A percentile compares a stretch with the other conserved stretches of the same genome.
These are phyloP conservation scores for Pelobates cultripes DNA, from an alignment of 2,797 vertebrate species.

Conservation along the genomic window DNA sequence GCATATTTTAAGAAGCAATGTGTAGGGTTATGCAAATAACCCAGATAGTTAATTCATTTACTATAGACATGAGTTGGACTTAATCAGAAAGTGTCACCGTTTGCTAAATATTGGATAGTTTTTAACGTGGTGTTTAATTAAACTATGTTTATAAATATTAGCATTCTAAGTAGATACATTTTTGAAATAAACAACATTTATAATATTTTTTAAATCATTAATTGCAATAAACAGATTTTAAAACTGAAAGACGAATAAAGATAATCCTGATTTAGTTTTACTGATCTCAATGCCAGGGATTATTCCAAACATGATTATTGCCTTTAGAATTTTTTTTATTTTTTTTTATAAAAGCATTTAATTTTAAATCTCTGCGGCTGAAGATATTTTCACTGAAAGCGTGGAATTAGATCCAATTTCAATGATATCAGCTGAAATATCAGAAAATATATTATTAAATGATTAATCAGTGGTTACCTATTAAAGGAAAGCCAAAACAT, in stretches of 20 bases:
- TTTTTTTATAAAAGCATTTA: background rate
- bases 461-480: no score
- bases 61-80: slow-evolving; percentile 13
- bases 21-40: slow-evolving; percentile 63
- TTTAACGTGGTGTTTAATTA: background rate
- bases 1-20: slow-evolving; percentile 61
- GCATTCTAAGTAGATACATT: background rate
- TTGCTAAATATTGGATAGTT: background rate
- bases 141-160: no score
- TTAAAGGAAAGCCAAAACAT: no score
- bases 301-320: slow-evolving; percentile 10
- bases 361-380: slow-evolving; percentile 1
- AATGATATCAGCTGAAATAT: no score
- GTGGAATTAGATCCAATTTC: no score
- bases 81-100: slow-evolving; percentile 21
- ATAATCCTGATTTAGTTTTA: slow-evolving; percentile 32
- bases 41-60: slow-evolving; percentile 54
- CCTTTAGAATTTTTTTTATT: background rate
- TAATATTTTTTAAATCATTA: slow-evolving; percentile 20
- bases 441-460: no score
- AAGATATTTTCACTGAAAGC: no score
- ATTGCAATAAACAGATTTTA: slow-evolving; percentile 44
- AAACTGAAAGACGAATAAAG: slow-evolving; percentile 28
- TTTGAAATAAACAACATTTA: background rate
- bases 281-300: background rate